Evolutionary conservation across 1,140 invertebrate genomes (phyloP).

Genomic region (Zelostemma sp.): DNA sequence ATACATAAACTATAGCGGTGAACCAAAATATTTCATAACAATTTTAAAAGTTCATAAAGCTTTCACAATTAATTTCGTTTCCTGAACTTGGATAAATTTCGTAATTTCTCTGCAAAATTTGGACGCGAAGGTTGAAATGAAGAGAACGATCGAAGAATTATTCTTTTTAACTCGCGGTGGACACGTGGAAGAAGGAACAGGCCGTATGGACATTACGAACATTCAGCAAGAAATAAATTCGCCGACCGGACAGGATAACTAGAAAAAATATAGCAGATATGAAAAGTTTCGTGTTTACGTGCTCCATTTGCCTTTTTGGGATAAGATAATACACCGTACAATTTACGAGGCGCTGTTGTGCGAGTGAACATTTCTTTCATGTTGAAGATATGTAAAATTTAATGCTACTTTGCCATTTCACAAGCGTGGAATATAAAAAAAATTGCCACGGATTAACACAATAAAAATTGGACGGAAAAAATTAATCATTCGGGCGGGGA

Average conservation of each 20-base stretch:
- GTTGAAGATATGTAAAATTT: conserved; percentile 61
- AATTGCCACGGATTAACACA: background rate
- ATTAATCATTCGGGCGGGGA: too few species aligned
- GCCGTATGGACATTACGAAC: conserved; percentile 48
- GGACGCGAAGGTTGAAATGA: too few species aligned
- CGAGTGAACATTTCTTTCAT: conserved; percentile 56
- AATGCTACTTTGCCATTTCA: conserved; percentile 43
- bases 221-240: conserved; percentile 65
- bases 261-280: conserved; percentile 69
- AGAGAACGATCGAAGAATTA: conserved; percentile 6
- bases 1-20: conserved; percentile 41
- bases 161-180: conserved; percentile 6
- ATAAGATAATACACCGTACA: conserved; percentile 65
- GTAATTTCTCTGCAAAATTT: background rate
- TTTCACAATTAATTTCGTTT: conserved; percentile 16
- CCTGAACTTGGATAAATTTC: background rate
- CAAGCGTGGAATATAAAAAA: background rate
- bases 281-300: conserved; percentile 64
- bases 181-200: conserved; percentile 23
- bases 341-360: conserved; percentile 65
- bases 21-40: conserved; percentile 38
- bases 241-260: conserved; percentile 64
- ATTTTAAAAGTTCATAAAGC: conserved; percentile 19
- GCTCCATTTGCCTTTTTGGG: conserved; percentile 63
- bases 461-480: too few species aligned